Conservation (phyloP, 2,797 vertebrate species). For the Amblyopsis hoosieri region DNA sequence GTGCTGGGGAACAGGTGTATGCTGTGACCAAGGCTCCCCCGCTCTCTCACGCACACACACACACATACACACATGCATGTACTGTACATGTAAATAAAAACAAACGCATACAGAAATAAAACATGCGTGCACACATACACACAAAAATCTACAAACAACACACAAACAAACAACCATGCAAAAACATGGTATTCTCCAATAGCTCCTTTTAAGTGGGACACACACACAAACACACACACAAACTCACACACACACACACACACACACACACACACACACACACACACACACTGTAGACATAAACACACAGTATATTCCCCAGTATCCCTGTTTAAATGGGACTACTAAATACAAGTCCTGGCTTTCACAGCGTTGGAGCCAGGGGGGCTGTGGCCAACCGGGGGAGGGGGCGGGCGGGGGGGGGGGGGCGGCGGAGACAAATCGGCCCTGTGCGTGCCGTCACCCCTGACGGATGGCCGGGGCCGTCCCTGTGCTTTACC, state of each 20-base stretch:
- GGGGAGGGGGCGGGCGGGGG: constrained; percentile 32
- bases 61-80: constrained; percentile 25
- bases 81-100: neutral
- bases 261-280: constrained; percentile 17
- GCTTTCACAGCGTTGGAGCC: constrained; percentile 76
- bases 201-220: too few species aligned
- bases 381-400: constrained; percentile 71
- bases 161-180: too few species aligned
- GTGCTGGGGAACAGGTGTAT: constrained; percentile 61
- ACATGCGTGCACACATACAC: constrained; percentile 22
- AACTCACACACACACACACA: too few species aligned
- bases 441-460: constrained; percentile 73
- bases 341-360: constrained; percentile 74
- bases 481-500: constrained; percentile 69
- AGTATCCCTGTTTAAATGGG: constrained; percentile 74
- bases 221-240: too few species aligned
- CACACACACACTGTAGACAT: neutral
- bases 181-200: too few species aligned
- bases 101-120: neutral
- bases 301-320: constrained; percentile 52
- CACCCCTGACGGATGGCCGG: constrained; percentile 77
- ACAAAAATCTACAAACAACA: too few species aligned
- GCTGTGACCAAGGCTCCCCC: constrained; percentile 60
- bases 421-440: constrained; percentile 67
- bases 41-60: constrained; percentile 11